A percentile compares a stretch with the other conserved stretches of the same genome.
phyloP scores from a whole-genome alignment of 2,113 vertebrate species.

The Paradisaea rubra region DNA sequence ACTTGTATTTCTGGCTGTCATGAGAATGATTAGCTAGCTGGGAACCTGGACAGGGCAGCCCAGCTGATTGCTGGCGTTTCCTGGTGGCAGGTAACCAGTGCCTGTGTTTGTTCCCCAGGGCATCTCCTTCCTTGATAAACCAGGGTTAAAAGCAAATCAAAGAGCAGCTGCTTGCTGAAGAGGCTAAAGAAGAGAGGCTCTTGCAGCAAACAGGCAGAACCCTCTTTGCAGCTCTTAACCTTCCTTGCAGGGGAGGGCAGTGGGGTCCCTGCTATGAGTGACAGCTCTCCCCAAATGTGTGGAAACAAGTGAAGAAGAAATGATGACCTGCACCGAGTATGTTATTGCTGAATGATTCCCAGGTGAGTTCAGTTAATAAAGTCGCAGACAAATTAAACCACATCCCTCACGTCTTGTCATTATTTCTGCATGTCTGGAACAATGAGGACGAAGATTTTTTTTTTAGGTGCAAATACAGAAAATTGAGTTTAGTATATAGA shows the following conservation, averaged over 20 bases:
- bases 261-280: slow-evolving; percentile 34
- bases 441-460: not conserved
- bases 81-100: not conserved
- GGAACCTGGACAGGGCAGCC: not conserved
- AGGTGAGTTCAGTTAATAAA: slow-evolving; percentile 59
- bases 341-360: slow-evolving; percentile 63
- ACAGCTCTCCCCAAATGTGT: slow-evolving; percentile 46
- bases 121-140: not conserved
- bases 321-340: not conserved
- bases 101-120: not conserved
- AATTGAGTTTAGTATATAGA: not conserved
- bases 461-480: not conserved
- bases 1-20: not conserved
- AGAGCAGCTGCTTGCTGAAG: not conserved
- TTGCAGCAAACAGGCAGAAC: not conserved
- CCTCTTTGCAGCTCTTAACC: slow-evolving; percentile 27
- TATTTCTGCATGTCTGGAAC: slow-evolving; percentile 45
- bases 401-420: slow-evolving; percentile 36
- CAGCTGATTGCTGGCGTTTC: not conserved
- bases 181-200: not conserved
- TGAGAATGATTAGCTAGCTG: not conserved
- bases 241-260: not conserved
- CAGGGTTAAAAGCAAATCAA: not conserved
- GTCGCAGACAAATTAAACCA: slow-evolving; percentile 46
- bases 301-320: slow-evolving; percentile 47